Evolutionary conservation across 2,888 invertebrate species (phyloP), one percentile per base, ranked within the genome.

Genomic region (Thecophora atra): DNA sequence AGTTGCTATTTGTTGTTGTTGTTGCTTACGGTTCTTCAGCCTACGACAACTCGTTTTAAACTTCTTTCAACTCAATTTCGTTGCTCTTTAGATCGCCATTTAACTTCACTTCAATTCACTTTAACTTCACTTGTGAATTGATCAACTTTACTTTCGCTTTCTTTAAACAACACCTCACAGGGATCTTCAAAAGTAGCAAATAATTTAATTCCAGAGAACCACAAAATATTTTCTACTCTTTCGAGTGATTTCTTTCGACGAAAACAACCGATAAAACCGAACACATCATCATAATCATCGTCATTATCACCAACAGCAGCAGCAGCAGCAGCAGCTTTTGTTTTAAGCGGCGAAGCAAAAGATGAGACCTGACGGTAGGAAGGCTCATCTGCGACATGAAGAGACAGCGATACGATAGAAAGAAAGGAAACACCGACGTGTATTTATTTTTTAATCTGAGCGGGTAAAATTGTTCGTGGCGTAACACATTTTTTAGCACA

Each of bases 101-200:
- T 13, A 13, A n/a, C 63, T n/a, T 42, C 15, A 42, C 6, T n/a
- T n/a, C 11, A 11, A 44, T 42, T 56, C 17, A 19, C 68, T 21
- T 19, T 28, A n/a, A 21, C 15, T 30, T 30, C 30, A 30, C 8
- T 30, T 30, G 30, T 30, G 1, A 26, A 24, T 28, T 60, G 11
- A 28, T 21, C 56, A 21, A 19, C 26, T 28, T 60, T 60, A 71
- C 72, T 74, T 74, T 74, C 73, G 73, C 62, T 74, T 74, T 74
- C 73, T 52, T 72, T 26, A 51, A 24, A 21, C 19, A 44, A 3
- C n/a, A 64, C n/a, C 11, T 6, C 58, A 30, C 4, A 4, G 8
- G 30, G 8, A 30, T 30, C 8, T 8, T 6, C 30, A 30, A 30
- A 30, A 30, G 30, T 6, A 4, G 30, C n/a, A 30, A 30, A 30